Percentiles rank a stretch among this genome's conserved stretches.
Conservation (phyloP, 2,888 invertebrate species). For the Ormia ochracea region DNA sequence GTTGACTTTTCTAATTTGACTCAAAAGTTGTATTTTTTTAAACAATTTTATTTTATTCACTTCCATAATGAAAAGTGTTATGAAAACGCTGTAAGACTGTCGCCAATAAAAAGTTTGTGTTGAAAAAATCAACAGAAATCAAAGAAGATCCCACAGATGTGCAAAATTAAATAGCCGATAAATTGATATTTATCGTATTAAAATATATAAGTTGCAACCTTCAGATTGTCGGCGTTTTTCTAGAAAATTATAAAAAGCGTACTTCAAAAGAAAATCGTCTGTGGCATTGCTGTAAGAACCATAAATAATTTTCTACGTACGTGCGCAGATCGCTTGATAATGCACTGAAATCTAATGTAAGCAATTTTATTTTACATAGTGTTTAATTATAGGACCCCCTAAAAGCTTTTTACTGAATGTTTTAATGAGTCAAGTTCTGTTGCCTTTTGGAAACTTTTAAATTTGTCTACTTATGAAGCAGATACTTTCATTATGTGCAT, state of each 20-base stretch:
- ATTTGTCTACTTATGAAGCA: slow-evolving; percentile 1
- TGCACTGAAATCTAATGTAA: neutral
- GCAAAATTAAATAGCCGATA: slow-evolving; percentile 42
- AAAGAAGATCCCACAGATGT: slow-evolving; percentile 46
- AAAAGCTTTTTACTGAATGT: no score
- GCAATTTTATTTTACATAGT: no score
- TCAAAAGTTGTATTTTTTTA: no score
- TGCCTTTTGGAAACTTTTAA: neutral
- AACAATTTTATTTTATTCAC: no score
- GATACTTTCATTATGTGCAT: neutral
- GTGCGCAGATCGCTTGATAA: neutral
- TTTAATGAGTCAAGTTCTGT: no score
- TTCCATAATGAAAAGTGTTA: no score
- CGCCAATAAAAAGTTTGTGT: slow-evolving; percentile 21
- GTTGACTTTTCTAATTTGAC: no score
- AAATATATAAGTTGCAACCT: slow-evolving; percentile 7
- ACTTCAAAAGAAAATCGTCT: slow-evolving; percentile 31
- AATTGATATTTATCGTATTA: slow-evolving; percentile 41
- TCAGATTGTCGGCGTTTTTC: slow-evolving; percentile 37
- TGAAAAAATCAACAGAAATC: slow-evolving; percentile 29
- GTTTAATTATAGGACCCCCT: no score
- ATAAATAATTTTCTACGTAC: neutral
- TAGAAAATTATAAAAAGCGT: neutral
- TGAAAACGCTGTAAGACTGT: no score
- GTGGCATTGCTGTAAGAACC: neutral